Evolutionary conservation across 1,140 invertebrate genomes (phyloP).

Genomic region (Druon quercuslanigerum): DNA sequence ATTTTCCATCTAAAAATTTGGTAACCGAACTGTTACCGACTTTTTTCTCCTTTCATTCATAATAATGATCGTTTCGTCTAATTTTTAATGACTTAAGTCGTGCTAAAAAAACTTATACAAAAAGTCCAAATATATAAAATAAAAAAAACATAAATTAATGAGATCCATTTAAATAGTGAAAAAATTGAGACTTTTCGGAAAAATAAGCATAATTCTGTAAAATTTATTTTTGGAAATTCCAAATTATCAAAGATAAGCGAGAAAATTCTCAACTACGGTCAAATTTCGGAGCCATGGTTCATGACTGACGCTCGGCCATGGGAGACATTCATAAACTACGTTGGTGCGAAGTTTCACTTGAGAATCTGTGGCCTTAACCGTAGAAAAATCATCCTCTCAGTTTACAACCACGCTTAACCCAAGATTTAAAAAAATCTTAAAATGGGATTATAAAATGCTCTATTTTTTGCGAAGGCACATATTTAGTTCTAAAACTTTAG

Average conservation of each 20-base stretch:
- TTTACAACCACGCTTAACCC: slow-evolving; percentile 20
- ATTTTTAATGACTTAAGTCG: too few species aligned
- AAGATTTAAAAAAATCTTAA: not conserved
- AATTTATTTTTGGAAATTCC: not conserved
- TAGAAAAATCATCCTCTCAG: slow-evolving; percentile 53
- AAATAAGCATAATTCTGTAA: not conserved
- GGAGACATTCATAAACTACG: slow-evolving; percentile 61
- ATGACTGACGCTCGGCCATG: slow-evolving; percentile 62
- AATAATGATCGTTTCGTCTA: too few species aligned
- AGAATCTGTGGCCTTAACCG: slow-evolving; percentile 65
- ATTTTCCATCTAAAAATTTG: too few species aligned
- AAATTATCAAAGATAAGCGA: slow-evolving; percentile 40
- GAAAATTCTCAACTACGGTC: slow-evolving; percentile 56
- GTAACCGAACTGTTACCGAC: too few species aligned
- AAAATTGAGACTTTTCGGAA: not conserved
- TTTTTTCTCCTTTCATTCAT: too few species aligned
- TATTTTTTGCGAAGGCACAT: not conserved
- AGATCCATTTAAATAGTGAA: too few species aligned
- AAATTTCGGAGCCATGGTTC: slow-evolving; percentile 36
- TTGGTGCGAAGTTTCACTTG: slow-evolving; percentile 44
- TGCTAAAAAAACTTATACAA: too few species aligned
- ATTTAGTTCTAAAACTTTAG: not conserved
- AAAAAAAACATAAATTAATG: too few species aligned
- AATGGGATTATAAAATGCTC: not conserved
- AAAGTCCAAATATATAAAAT: too few species aligned